Base-by-base conservation (phyloP, 2,797 vertebrate genomes). In the Cuniculus paca region DNA sequence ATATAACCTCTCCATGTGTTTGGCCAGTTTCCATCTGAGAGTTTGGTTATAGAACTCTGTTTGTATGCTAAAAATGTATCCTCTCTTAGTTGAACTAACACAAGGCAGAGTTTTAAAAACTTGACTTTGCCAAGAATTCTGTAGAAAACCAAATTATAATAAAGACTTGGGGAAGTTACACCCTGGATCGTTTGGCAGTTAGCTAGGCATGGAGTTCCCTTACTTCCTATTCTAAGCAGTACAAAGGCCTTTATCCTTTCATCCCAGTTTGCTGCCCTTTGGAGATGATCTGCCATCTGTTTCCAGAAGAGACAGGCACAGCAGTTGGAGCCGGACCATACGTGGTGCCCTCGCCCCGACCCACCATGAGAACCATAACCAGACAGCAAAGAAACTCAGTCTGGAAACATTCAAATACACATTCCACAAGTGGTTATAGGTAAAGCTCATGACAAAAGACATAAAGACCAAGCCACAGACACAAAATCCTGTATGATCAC, bases 71-170 rank as follows among this genome's bases (percentile, higher is more conserved):
- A 90, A 74, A 92, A 92, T 83, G 19, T 75, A 82, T 95, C 82
- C 63, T n/a, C 36, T 90, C 82, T 58, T 45, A 72, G 19, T 91
- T 75, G 61, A 92, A 82, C 50, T 79, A 95, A 90, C 20, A 42
- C 63, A 83, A 90, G 42, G 52, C 79, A 34, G 36, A 74, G 83
- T 92, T 80, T 95, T 92, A 5, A 34, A 87, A 75, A 54, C 65
- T 42, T 63, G 54, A 31, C 28, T 68, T 87, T 79, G 94, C 92
- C 95, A 96, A 92, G 81, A 95, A 95, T 42, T n/a, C 42, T 84
- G 56, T 31, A 83, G 61, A 50, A 90, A 86, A 87, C 34, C 60
- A 77, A 91, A 31, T 60, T 88, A 60, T 31, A 83, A 61, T 42
- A 42, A 87, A 94, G 61, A 80, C 42, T 85, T 78, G 65, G 45